Conservation (phyloP, 2,888 invertebrate species). For the Crocallis elinguaria region DNA sequence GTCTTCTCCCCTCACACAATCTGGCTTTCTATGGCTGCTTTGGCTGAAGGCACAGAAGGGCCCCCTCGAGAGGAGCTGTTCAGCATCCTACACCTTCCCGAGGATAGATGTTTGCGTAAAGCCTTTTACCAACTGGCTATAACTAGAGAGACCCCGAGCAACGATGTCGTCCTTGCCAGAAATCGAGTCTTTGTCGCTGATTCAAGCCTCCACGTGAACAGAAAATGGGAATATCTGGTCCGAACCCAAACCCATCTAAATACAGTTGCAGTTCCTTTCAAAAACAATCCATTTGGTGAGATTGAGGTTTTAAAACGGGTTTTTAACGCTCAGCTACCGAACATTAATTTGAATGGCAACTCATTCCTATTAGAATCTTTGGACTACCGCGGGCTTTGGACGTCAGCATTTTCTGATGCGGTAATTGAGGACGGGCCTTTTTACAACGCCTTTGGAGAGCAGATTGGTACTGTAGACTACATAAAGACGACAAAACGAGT, state of each 20-base stretch:
- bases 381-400: conserved; percentile 43
- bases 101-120: conserved; percentile 36
- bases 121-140: conserved; percentile 36
- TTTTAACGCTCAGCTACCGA: conserved; percentile 19
- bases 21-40: conserved; percentile 51
- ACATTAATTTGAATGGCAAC: conserved; percentile 37
- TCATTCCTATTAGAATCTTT: conserved; percentile 42
- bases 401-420: conserved; percentile 37
- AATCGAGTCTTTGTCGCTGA: conserved; percentile 40
- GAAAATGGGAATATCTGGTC: conserved; percentile 37
- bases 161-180: conserved; percentile 33
- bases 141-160: conserved; percentile 9
- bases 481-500: conserved; percentile 37
- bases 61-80: conserved; percentile 33
- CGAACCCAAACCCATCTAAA: conserved; percentile 28
- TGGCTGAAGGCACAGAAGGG: conserved; percentile 37
- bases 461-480: conserved; percentile 39
- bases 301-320: conserved; percentile 23
- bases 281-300: conserved; percentile 18
- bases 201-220: conserved; percentile 31
- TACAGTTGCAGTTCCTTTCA: conserved; percentile 32
- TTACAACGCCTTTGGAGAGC: conserved; percentile 30
- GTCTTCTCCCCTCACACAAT: conserved; percentile 43
- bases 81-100: conserved; percentile 37
- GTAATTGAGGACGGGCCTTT: conserved; percentile 37